phyloP scores from a whole-genome alignment of 2,888 invertebrate species.

The Icerya purchasi region DNA sequence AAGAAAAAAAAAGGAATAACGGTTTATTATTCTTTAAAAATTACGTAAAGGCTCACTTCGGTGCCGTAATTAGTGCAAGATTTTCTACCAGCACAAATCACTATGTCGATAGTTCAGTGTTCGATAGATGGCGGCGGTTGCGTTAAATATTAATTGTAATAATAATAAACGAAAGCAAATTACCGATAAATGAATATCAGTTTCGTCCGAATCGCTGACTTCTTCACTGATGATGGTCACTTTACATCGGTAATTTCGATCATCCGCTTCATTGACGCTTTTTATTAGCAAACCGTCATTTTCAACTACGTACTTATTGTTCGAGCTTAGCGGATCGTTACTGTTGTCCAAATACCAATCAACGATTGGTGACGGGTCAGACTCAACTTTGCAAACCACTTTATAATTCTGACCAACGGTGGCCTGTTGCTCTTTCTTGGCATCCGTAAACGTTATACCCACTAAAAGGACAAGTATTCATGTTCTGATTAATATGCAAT shows the following conservation, averaged over 20 bases:
- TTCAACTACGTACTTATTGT: slow-evolving; percentile 49
- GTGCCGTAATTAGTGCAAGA: too few species aligned
- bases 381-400: slow-evolving; percentile 63
- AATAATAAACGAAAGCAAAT: slow-evolving; percentile 13
- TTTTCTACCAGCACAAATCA: too few species aligned
- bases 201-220: slow-evolving; percentile 55
- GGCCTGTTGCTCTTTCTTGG: slow-evolving; percentile 62
- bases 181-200: slow-evolving; percentile 60
- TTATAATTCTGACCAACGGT: slow-evolving; percentile 50
- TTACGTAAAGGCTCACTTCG: too few species aligned
- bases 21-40: too few species aligned
- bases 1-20: too few species aligned
- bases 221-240: slow-evolving; percentile 60
- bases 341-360: slow-evolving; percentile 66
- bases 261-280: slow-evolving; percentile 57
- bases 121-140: too few species aligned
- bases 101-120: too few species aligned
- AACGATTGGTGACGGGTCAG: slow-evolving; percentile 63
- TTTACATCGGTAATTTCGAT: slow-evolving; percentile 66
- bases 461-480: not conserved
- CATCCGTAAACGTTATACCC: slow-evolving; percentile 59
- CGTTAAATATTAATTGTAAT: too few species aligned
- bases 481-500: too few species aligned
- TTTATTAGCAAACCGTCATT: slow-evolving; percentile 54
- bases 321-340: slow-evolving; percentile 42